A percentile compares a stretch with the other conserved stretches of the same genome.
phyloP scores from a whole-genome alignment of 2,797 vertebrate genomes.

The Phalloptychus januarius region DNA sequence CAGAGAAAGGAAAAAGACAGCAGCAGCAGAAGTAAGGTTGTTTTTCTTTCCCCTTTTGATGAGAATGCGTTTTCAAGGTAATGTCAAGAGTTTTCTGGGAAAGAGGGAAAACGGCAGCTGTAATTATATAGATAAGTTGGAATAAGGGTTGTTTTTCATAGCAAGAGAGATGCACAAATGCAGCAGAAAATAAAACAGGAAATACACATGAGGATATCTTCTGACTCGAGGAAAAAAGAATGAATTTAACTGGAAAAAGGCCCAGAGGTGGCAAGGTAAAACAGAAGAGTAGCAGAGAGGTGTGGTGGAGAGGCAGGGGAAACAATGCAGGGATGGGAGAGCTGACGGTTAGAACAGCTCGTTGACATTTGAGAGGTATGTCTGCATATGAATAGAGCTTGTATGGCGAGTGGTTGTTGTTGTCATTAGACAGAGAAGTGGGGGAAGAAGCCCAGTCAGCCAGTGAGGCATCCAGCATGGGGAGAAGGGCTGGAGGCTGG shows the following conservation, averaged over 20 bases:
- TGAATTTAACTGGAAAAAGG: slow-evolving; percentile 20
- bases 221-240: slow-evolving; percentile 4
- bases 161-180: slow-evolving; percentile 2
- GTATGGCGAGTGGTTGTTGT: slow-evolving; percentile 39
- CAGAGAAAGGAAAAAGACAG: neutral
- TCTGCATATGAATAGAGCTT: slow-evolving; percentile 51
- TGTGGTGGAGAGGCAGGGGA: slow-evolving; percentile 1
- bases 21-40: neutral
- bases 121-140: slow-evolving; percentile 49
- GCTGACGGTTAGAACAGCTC: slow-evolving; percentile 17
- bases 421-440: slow-evolving; percentile 37
- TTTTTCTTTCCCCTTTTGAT: slow-evolving; percentile 25
- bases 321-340: slow-evolving; percentile 15
- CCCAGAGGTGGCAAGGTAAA: slow-evolving; percentile 16
- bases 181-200: slow-evolving; percentile 35
- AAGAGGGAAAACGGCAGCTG: slow-evolving; percentile 5
- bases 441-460: slow-evolving; percentile 13
- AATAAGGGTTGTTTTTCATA: slow-evolving; percentile 13
- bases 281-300: slow-evolving; percentile 17
- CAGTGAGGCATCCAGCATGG: slow-evolving; percentile 36
- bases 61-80: slow-evolving; percentile 42
- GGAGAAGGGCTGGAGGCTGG: slow-evolving; percentile 60
- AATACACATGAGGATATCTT: slow-evolving; percentile 53
- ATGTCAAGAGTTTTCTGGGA: slow-evolving; percentile 51
- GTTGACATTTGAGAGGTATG: slow-evolving; percentile 39